Conservation (phyloP, 2,113 vertebrate species). For the Triplophysa dalaica region DNA sequence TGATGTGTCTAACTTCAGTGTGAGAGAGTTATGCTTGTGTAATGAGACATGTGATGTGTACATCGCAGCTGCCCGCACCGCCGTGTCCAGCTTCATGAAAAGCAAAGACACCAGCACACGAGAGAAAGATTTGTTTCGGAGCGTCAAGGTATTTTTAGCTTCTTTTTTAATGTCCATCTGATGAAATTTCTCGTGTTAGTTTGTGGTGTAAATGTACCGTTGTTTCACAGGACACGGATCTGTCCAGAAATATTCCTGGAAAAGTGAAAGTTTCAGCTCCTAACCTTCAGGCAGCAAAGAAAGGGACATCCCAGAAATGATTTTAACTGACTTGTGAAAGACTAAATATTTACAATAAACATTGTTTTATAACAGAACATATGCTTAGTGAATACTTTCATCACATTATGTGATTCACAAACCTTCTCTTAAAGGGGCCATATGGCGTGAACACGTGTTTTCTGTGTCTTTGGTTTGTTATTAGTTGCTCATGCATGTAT, state of each 20-base stretch:
- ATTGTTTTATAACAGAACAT: background rate
- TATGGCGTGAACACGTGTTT: no score
- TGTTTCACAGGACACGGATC: slow-evolving; percentile 82
- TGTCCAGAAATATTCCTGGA: slow-evolving; percentile 94
- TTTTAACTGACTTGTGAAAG: background rate
- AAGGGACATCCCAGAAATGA: slow-evolving; percentile 61
- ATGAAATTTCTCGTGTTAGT: background rate
- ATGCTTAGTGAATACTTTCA: background rate
- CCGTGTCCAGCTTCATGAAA: slow-evolving; percentile 92
- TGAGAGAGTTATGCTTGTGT: background rate
- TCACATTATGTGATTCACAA: background rate
- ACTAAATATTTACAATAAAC: background rate
- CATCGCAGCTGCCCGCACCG: slow-evolving; percentile 87
- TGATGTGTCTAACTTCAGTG: background rate
- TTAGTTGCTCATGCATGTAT: no score
- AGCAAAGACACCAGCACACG: slow-evolving; percentile 82
- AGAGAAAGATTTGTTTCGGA: slow-evolving; percentile 94
- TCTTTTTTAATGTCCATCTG: background rate
- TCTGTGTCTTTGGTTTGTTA: no score
- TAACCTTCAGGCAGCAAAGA: slow-evolving; percentile 87
- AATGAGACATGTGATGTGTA: background rate
- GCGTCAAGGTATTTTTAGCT: slow-evolving; percentile 83
- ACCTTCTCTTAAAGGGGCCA: background rate
- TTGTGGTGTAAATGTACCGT: background rate
- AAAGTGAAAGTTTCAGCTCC: slow-evolving; percentile 98